A percentile compares a stretch with the other conserved stretches of the same genome.
Conservation (phyloP, 2,797 vertebrate species). For the Trachops cirrhosus region DNA sequence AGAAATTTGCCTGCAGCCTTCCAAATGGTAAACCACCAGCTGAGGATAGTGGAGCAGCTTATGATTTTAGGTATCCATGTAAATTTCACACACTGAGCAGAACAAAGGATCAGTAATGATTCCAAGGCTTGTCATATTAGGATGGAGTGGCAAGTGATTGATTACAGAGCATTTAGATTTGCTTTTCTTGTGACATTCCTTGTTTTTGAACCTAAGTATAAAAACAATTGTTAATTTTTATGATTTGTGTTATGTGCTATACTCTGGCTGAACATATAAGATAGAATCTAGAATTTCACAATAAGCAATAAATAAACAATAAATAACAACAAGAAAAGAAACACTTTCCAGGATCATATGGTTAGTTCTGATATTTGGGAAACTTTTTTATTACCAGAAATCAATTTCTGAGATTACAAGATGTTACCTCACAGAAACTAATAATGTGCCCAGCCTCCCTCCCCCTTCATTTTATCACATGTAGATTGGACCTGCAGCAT, state of each 20-base stretch:
- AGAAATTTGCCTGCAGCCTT: conserved; percentile 19
- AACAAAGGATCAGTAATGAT: background rate
- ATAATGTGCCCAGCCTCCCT: background rate
- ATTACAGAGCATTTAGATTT: background rate
- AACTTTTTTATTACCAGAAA: conserved; percentile 59
- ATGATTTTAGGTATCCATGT: background rate
- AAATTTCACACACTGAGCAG: background rate
- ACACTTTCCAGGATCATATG: background rate
- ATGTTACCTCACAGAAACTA: conserved; percentile 36
- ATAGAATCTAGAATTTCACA: background rate
- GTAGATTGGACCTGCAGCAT: background rate
- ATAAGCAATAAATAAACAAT: background rate
- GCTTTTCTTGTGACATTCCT: background rate
- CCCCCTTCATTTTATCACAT: background rate
- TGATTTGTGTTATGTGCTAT: background rate
- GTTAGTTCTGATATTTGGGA: conserved; percentile 60
- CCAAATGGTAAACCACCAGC: background rate
- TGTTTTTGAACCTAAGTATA: background rate
- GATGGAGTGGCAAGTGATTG: background rate
- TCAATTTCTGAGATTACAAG: conserved; percentile 4
- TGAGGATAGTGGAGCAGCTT: background rate
- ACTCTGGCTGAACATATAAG: background rate
- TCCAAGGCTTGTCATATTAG: background rate
- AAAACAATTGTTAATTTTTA: conserved; percentile 9
- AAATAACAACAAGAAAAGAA: conserved; percentile 41